Evolutionary conservation across 2,113 vertebrate genomes (phyloP).

Genomic region (Podarcis cretensis): DNA sequence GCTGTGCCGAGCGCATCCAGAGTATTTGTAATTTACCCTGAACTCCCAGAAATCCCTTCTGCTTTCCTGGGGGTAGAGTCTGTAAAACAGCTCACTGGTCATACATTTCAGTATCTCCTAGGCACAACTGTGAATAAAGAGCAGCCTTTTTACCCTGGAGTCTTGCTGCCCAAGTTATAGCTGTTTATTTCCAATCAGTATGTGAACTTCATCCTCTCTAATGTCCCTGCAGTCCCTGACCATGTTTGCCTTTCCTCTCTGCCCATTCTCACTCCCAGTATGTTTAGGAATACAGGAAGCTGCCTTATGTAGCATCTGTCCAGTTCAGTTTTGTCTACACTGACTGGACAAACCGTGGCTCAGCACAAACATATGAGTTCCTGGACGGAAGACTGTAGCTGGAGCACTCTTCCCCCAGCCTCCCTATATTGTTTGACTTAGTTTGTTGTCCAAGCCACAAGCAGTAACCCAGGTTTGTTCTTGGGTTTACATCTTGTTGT

Average conservation of each 20-base stretch:
- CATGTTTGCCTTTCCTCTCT: background rate
- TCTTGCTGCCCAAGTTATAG: background rate
- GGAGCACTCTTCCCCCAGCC: too few species aligned
- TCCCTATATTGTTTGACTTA: too few species aligned
- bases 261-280: background rate
- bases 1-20: slow-evolving; percentile 22
- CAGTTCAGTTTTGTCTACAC: too few species aligned
- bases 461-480: too few species aligned
- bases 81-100: accelerated
- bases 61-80: background rate
- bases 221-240: background rate
- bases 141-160: background rate
- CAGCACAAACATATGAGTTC: too few species aligned
- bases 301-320: too few species aligned
- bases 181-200: background rate
- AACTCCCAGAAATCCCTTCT: accelerated
- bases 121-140: background rate
- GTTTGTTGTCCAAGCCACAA: too few species aligned
- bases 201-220: background rate
- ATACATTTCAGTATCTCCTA: background rate
- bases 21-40: accelerated
- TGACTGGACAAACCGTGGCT: too few species aligned
- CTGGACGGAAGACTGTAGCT: too few species aligned
- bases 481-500: too few species aligned
- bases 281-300: too few species aligned